A percentile compares a stretch with the other conserved stretches of the same genome.
These are phyloP conservation scores for Ceyx erithaca DNA, from an alignment of 2,797 vertebrate species.

Conservation along the genomic window DNA sequence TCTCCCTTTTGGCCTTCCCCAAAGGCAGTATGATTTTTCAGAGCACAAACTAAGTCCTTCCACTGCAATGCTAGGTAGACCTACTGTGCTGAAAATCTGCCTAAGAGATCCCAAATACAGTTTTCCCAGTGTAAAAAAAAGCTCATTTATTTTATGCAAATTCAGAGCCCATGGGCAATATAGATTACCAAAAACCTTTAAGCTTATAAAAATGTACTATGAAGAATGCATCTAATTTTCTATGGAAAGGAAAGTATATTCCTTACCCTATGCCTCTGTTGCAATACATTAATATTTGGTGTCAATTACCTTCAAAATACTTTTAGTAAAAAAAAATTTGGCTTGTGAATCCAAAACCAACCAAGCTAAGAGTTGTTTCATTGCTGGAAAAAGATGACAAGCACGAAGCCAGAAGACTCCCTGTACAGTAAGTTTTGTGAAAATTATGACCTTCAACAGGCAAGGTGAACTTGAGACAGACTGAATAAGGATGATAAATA, in stretches of 20 bases:
- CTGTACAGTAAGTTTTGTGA: neutral
- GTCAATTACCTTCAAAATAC: neutral
- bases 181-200: neutral
- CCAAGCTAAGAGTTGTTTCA: neutral
- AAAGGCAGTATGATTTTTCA: neutral
- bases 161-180: neutral
- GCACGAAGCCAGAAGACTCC: neutral
- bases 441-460: constrained; percentile 34
- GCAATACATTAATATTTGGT: neutral
- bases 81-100: neutral
- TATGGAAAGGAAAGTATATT: neutral
- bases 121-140: neutral
- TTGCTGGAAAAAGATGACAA: neutral
- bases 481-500: constrained; percentile 35
- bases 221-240: neutral
- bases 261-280: neutral
- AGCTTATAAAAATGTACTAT: neutral
- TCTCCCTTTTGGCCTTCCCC: neutral
- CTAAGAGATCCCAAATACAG: neutral
- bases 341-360: constrained; percentile 10
- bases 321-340: neutral
- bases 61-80: neutral
- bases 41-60: neutral
- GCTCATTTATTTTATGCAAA: neutral
- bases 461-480: constrained; percentile 9